Evolutionary conservation across 2,888 invertebrate genomes (phyloP).

Genomic region (Diaphora mendica): DNA sequence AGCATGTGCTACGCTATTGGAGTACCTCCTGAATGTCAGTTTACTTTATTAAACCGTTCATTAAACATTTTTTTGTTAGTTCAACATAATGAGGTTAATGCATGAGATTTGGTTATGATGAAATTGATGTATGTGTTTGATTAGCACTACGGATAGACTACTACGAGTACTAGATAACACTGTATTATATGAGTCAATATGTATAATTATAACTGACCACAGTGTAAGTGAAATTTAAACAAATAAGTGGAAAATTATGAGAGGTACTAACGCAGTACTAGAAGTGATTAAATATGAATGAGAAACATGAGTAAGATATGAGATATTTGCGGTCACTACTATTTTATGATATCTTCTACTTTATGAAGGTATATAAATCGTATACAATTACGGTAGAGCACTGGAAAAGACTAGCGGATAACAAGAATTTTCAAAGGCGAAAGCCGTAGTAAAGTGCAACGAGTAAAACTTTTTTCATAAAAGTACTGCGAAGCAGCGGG

Average conservation of each 20-base stretch:
- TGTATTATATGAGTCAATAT: neutral
- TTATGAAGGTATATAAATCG: slow-evolving; percentile 7
- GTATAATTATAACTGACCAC: neutral
- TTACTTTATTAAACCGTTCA: neutral
- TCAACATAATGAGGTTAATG: neutral
- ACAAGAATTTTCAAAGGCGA: slow-evolving; percentile 65
- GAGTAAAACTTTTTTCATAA: slow-evolving; percentile 83
- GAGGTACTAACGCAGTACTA: neutral
- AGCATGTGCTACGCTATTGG: neutral
- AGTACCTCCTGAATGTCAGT: neutral
- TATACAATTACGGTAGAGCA: slow-evolving; percentile 14
- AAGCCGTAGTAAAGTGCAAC: slow-evolving; percentile 71
- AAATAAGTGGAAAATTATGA: neutral
- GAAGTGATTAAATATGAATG: neutral
- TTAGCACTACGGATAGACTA: no score
- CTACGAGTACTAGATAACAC: neutral
- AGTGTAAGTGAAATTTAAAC: neutral
- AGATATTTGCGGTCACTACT: neutral
- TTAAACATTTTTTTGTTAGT: neutral
- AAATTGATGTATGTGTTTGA: neutral
- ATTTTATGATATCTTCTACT: neutral
- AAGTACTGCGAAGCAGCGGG: slow-evolving; percentile 76
- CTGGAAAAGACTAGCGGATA: slow-evolving; percentile 56
- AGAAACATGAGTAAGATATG: neutral
- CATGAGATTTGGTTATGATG: neutral